Conservation (phyloP, 2,113 vertebrate species). For the Danionella cerebrum region DNA sequence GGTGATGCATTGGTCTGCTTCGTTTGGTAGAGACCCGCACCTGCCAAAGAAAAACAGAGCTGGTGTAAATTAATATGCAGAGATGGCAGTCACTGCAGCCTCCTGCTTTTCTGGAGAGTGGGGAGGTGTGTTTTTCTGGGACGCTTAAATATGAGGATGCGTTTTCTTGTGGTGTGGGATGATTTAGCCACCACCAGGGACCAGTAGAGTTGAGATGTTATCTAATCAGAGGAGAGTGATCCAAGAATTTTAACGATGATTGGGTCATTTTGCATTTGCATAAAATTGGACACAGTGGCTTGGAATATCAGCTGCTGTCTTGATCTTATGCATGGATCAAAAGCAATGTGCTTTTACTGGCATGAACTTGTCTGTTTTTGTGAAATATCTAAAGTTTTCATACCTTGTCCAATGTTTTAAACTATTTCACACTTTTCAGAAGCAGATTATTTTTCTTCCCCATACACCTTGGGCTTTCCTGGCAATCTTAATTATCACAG, state of each 20-base stretch:
- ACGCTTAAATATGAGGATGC: conserved; percentile 9
- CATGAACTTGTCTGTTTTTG: too few relatives aligned
- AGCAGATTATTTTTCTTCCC: too few relatives aligned
- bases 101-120: not conserved
- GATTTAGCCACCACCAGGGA: conserved; percentile 17
- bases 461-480: too few relatives aligned
- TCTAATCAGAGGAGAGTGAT: not conserved
- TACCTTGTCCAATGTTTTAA: too few relatives aligned
- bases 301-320: too few relatives aligned
- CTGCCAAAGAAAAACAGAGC: conserved; percentile 21
- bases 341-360: too few relatives aligned
- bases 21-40: conserved; percentile 29
- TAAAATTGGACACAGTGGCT: too few relatives aligned
- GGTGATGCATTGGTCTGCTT: conserved; percentile 39
- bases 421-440: too few relatives aligned
- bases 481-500: too few relatives aligned
- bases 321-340: too few relatives aligned
- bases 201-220: not conserved
- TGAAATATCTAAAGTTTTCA: too few relatives aligned
- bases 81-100: conserved; percentile 31
- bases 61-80: conserved; percentile 41
- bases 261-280: not conserved
- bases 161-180: conserved; percentile 3
- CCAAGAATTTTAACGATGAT: not conserved
- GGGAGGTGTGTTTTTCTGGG: conserved; percentile 10